These are phyloP conservation scores for Syngnathus typhle DNA, from an alignment of 2,113 vertebrate species.

Conservation along the genomic window DNA sequence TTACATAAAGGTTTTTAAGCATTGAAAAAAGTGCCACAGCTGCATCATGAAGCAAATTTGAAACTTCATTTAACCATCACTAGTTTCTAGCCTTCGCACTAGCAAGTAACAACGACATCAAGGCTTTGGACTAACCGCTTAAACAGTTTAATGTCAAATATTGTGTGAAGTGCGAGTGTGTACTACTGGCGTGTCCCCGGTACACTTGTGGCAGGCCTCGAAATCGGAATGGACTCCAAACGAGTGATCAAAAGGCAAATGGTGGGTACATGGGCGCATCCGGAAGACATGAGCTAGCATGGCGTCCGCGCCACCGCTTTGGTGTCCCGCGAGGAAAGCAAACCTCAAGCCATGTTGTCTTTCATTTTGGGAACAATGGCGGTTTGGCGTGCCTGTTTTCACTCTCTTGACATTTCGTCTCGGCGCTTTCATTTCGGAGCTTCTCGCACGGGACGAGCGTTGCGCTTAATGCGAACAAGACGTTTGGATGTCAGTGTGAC, in stretches of 20 bases:
- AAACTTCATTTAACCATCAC: too few species aligned
- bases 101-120: too few species aligned
- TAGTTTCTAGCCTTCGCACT: too few species aligned
- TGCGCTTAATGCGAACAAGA: not conserved
- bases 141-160: too few species aligned
- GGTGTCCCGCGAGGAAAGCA: constrained; percentile 15
- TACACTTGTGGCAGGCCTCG: not conserved
- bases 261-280: constrained; percentile 5
- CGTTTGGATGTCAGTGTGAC: not conserved
- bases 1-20: too few species aligned
- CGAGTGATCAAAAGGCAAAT: constrained; percentile 1
- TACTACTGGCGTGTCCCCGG: not conserved
- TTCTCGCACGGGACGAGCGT: not conserved
- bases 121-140: too few species aligned
- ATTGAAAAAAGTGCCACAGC: too few species aligned
- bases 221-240: not conserved
- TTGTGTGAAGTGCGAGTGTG: too few species aligned
- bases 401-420: constrained; percentile 13
- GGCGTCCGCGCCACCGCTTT: constrained; percentile 1
- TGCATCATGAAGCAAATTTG: too few species aligned
- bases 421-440: not conserved
- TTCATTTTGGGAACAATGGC: constrained; percentile 52
- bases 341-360: constrained; percentile 13
- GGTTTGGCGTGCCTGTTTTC: constrained; percentile 41
- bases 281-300: constrained; percentile 4